phyloP scores from a whole-genome alignment of 2,113 vertebrate genomes.

The Ursus arctos region DNA sequence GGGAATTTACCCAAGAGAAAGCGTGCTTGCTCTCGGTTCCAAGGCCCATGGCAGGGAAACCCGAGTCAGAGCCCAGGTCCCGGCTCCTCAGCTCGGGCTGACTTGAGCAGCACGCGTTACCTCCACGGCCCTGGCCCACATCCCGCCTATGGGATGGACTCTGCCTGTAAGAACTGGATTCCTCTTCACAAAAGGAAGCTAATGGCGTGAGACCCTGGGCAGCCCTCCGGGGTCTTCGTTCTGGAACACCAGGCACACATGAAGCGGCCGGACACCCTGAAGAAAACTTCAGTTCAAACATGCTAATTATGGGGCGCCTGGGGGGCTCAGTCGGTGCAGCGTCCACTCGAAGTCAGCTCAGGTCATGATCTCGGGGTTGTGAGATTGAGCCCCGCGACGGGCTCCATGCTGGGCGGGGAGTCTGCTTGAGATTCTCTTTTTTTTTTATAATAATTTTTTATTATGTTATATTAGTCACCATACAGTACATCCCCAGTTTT shows the following conservation, averaged over 20 bases:
- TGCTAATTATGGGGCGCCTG: background rate
- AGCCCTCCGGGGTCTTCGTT: background rate
- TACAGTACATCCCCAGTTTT: too few species aligned
- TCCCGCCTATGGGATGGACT: fast-evolving
- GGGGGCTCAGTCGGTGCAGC: background rate
- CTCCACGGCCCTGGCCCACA: background rate
- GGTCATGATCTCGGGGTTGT: background rate
- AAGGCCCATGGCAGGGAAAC: fast-evolving
- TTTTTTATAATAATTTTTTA: too few species aligned
- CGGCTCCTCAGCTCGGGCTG: fast-evolving
- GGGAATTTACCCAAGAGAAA: fast-evolving
- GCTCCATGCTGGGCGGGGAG: background rate
- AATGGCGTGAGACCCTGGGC: fast-evolving
- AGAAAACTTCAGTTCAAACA: background rate
- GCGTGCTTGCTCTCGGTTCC: fast-evolving
- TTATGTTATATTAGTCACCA: too few species aligned
- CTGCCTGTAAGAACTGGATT: background rate
- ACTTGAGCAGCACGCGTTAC: fast-evolving
- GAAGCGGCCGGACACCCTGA: background rate
- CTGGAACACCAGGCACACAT: fast-evolving
- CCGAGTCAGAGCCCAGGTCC: fast-evolving
- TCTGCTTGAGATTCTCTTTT: background rate
- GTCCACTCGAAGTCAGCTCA: background rate
- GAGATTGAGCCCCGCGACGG: background rate
- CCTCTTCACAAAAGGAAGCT: background rate